phyloP scores from a whole-genome alignment of 2,113 vertebrate genomes.

The Rhinolophus ferrumequinum region DNA sequence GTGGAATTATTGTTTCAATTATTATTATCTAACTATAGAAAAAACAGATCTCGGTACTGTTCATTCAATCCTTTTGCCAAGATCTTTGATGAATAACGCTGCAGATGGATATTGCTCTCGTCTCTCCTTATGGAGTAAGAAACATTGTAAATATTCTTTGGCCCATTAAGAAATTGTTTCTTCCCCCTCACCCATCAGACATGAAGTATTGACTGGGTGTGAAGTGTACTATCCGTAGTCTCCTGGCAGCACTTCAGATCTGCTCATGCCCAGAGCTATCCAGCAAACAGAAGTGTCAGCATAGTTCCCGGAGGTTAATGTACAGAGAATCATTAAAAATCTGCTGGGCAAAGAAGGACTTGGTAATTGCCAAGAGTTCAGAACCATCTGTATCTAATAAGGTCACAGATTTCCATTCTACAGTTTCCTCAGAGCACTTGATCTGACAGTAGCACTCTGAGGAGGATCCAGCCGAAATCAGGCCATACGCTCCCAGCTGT shows the following conservation, averaged over 20 bases:
- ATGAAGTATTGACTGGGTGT: not conserved
- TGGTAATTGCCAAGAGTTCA: constrained; percentile 4
- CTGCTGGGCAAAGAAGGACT: not conserved
- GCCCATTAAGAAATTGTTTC: not conserved
- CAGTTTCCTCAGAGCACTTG: not conserved
- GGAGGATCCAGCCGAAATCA: not conserved
- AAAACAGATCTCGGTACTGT: not conserved
- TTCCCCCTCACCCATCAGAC: not conserved
- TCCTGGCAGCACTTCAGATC: not conserved
- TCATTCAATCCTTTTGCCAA: not conserved
- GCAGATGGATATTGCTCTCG: not conserved
- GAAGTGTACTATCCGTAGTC: not conserved
- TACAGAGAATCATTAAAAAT: constrained; percentile 33
- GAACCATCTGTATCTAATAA: constrained; percentile 17
- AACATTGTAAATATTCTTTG: not conserved
- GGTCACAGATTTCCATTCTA: not conserved
- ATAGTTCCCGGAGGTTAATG: not conserved
- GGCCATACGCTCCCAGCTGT: not conserved
- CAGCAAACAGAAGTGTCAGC: not conserved
- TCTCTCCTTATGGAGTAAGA: not conserved
- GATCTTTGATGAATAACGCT: not conserved
- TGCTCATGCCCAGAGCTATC: not conserved
- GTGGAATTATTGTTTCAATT: not conserved
- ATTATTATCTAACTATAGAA: not conserved
- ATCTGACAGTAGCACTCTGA: not conserved